Conservation (phyloP, 2,888 invertebrate genomes). For the Oasisia sp. region DNA sequence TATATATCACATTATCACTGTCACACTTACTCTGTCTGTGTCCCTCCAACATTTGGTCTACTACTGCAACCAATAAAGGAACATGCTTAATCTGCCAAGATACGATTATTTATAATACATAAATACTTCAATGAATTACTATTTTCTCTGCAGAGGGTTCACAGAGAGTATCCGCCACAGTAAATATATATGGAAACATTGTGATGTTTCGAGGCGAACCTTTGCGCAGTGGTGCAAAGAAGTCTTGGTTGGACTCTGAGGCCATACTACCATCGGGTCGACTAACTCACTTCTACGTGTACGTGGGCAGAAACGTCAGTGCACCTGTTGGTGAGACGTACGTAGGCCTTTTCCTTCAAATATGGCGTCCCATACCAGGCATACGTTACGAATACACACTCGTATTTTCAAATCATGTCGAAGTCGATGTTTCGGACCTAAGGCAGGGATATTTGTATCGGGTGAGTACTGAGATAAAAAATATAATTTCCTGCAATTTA, state of each 20-base stretch:
- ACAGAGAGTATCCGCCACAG: not conserved
- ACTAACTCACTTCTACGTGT: not conserved
- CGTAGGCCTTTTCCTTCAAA: not conserved
- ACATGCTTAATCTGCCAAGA: not conserved
- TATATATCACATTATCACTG: no score
- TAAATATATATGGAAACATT: not conserved
- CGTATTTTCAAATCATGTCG: not conserved
- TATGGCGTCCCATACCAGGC: not conserved
- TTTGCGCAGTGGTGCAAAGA: not conserved
- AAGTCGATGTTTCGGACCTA: not conserved
- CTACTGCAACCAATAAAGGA: not conserved
- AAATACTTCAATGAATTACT: not conserved
- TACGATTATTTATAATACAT: not conserved
- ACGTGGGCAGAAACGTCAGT: not conserved
- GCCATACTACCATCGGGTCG: not conserved
- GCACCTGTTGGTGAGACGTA: not conserved
- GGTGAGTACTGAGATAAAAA: no score
- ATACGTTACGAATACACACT: not conserved
- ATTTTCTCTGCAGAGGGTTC: not conserved
- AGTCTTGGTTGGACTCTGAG: not conserved
- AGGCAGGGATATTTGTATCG: not conserved
- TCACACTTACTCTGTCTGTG: no score
- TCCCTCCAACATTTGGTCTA: not conserved
- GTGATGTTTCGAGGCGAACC: not conserved
- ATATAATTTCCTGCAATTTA: no score